Evolutionary conservation across 2,113 vertebrate species (phyloP), one percentile per base, ranked within the genome.

Genomic region (Apodemus sylvaticus): DNA sequence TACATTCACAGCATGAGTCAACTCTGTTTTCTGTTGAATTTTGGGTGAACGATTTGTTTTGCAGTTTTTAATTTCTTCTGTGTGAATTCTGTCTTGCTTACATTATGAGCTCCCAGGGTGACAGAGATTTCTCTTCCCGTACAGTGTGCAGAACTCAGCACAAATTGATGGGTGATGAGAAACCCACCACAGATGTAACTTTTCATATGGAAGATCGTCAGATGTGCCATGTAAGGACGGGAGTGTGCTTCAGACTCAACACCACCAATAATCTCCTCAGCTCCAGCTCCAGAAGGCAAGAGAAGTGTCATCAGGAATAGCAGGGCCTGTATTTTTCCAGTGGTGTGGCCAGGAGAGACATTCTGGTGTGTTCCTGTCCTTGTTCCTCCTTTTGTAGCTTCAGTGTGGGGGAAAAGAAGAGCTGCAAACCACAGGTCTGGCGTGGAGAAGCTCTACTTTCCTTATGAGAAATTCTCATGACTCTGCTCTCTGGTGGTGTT

Each of bases 151-250:
- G 66, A 1, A 34, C 12, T 68, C 66, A 68, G 5, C 76, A 97
- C 86, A 85, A 93, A 97, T 14, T 96, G 62, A 53, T 4, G 9
- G 58, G 55, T 92, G 92, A 96, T 68, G 74, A 97, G 93, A 83
- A 97, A 97, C 31, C 93, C 86, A 11, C 97, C 89, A 90, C 96
- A 95, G 19, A 0, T 0, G 3, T 0, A 0, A 7, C 22, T 5
- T 3, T 8, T 0, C 1, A 24, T 1, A 24, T 10, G 68, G 78
- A 3, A 2, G 71, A 94, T 74, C 39, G 85, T 7, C 66, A 97
- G 74, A 48, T 94, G 4, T 11, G 95, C 96, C 97, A 94, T 91
- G 71, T 94, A 94, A 45, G 95, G n/a, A n/a, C n/a, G n/a, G n/a
- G n/a, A n/a, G n/a, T n/a, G n/a, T n/a, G n/a, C n/a, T n/a, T n/a